These are phyloP conservation scores for Chrysemys picta DNA, from an alignment of 2,113 vertebrate species.

Conservation along the genomic window DNA sequence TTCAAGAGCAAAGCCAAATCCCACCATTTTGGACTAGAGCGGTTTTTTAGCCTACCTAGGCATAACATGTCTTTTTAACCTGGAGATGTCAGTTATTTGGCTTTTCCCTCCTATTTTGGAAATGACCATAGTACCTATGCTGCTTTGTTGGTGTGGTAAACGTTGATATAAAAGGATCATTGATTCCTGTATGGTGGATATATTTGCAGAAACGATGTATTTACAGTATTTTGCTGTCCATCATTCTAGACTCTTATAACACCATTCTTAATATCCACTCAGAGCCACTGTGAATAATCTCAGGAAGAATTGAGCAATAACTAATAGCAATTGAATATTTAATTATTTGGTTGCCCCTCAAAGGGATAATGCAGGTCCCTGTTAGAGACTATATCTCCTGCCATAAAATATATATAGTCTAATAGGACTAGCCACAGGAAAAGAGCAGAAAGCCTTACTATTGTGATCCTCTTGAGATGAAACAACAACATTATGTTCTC, in stretches of 20 bases:
- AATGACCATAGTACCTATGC: background rate
- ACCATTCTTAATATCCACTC: background rate
- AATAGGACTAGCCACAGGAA: background rate
- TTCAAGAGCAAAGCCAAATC: background rate
- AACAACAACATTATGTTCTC: background rate
- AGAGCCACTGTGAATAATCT: slow-evolving; percentile 15
- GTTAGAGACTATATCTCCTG: background rate
- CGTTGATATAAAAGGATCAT: background rate
- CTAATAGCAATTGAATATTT: slow-evolving; percentile 31
- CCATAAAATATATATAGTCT: slow-evolving; percentile 6
- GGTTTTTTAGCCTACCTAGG: background rate
- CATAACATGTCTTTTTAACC: background rate
- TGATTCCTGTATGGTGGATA: background rate
- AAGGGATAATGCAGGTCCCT: slow-evolving; percentile 2
- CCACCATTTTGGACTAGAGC: background rate
- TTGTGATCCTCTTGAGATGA: background rate
- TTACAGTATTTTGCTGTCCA: slow-evolving; percentile 5
- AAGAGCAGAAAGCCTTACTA: background rate
- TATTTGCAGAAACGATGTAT: background rate
- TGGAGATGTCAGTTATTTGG: background rate
- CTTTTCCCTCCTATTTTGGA: background rate
- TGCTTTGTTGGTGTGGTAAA: background rate
- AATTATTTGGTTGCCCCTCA: background rate
- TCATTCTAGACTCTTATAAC: background rate
- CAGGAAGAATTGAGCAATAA: slow-evolving; percentile 38